A percentile compares a stretch with the other conserved stretches of the same genome.
phyloP scores from a whole-genome alignment of 2,113 vertebrate species.

The Mobula birostris region DNA sequence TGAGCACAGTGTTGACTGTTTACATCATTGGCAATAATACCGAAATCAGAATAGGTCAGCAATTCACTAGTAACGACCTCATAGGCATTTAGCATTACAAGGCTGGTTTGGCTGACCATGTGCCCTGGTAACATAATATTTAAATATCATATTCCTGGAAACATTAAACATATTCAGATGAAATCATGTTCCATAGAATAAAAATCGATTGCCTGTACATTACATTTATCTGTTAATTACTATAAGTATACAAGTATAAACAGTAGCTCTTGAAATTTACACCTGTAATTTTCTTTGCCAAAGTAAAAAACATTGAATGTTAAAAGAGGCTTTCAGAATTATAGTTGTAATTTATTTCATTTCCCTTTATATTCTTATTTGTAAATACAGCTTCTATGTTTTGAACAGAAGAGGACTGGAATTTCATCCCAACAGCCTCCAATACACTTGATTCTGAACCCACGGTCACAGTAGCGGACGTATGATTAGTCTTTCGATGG shows the following conservation, averaged over 20 bases:
- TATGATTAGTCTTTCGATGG: no score
- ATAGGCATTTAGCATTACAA: slow-evolving; percentile 35
- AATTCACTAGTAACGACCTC: slow-evolving; percentile 34
- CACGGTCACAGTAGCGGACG: no score
- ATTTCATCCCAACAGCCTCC: no score
- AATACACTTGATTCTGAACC: no score
- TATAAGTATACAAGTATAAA: background rate
- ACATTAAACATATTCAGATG: background rate
- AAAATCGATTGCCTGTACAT: background rate
- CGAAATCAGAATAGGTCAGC: slow-evolving; percentile 25
- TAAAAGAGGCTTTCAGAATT: background rate
- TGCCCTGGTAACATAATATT: slow-evolving; percentile 36
- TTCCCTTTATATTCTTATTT: background rate
- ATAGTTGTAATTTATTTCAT: background rate
- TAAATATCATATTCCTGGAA: slow-evolving; percentile 31
- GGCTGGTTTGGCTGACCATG: slow-evolving; percentile 11
- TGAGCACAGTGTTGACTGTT: background rate
- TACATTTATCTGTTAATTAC: background rate
- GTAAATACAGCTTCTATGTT: no score
- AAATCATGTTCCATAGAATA: background rate
- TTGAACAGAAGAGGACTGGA: no score
- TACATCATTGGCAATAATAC: slow-evolving; percentile 20
- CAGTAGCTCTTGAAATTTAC: background rate
- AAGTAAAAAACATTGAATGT: background rate
- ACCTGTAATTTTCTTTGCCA: background rate